Conservation (phyloP, 2,797 vertebrate genomes). For the Ctenochaetus hawaiiensis region DNA sequence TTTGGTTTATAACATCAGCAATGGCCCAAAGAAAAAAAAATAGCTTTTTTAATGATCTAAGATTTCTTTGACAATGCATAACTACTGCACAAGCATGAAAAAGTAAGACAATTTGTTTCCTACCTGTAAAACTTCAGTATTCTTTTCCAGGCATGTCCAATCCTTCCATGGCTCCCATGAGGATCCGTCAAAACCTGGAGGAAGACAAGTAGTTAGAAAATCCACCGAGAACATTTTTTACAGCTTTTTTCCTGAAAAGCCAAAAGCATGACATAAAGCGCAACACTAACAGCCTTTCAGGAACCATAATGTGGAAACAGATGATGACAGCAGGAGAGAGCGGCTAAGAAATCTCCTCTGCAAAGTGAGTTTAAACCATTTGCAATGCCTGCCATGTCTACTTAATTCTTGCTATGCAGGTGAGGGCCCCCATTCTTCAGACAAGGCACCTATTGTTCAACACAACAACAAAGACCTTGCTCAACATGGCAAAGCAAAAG, state of each 20-base stretch:
- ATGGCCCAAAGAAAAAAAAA: neutral
- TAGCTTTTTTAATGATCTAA: neutral
- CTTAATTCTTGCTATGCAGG: constrained; percentile 44
- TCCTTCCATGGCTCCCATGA: constrained; percentile 43
- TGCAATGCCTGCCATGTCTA: constrained; percentile 33
- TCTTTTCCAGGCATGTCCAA: constrained; percentile 39
- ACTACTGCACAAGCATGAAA: neutral
- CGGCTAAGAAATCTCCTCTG: neutral
- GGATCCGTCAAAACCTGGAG: constrained; percentile 56
- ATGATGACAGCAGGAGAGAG: constrained; percentile 23
- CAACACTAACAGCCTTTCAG: constrained; percentile 13
- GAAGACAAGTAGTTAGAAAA: constrained; percentile 35
- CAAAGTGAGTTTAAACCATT: constrained; percentile 26
- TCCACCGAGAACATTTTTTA: constrained; percentile 15
- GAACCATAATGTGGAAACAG: constrained; percentile 18
- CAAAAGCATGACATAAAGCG: constrained; percentile 5
- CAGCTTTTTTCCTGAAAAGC: constrained; percentile 19
- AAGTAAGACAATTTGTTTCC: neutral
- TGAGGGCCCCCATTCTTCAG: constrained; percentile 27
- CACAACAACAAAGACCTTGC: constrained; percentile 34
- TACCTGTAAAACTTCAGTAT: constrained; percentile 56
- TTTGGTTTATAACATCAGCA: constrained; percentile 15
- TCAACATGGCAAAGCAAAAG: constrained; percentile 9
- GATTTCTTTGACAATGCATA: neutral
- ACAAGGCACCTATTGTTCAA: constrained; percentile 52